Base-by-base conservation (phyloP, 2,113 vertebrate genomes). In the Nestor notabilis region DNA sequence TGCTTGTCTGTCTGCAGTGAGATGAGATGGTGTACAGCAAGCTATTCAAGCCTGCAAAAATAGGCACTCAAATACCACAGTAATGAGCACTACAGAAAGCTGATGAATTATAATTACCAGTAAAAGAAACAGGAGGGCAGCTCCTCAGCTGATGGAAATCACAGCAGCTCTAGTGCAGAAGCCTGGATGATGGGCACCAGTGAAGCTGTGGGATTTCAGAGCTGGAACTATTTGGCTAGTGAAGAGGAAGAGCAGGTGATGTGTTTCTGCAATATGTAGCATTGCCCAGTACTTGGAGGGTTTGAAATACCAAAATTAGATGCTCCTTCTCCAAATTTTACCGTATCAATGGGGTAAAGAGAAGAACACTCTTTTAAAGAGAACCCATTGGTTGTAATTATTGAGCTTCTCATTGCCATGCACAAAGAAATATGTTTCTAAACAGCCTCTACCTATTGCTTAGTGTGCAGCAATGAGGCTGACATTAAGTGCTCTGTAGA, bases 21-120 rank as follows among this genome's bases (percentile, higher is more conserved):
- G 79, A 86, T 46, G 85, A 83, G 72, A 47, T 86, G 87, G 64
- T 70, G 27, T 91, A 77, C 85, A 89, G 87, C 0, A 35, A 95
- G 76, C 88, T 90, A 64, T 31, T 96, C 64, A 78, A 68, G 88
- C 79, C 77, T 95, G 46, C 35, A 71, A 56, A 93, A 93, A 81
- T 9, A 92, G 88, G 39, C 68, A 64, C 90, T 96, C 83, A 24
- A 72, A 71, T 61, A 53, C 80, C 72, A 75, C 72, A 37, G 64
- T 82, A 90, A 93, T 82, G 94, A 97, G 89, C 76, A 69, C 80
- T 83, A 87, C 2, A 75, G 89, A 96, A 92, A 95, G 83, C 80
- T 92, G 96, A 95, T 68, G 83, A 91, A 80, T 96, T 92, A 79
- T 95, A 93, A 96, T 93, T 90, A 49, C 28, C 60, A 77, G 58